phyloP scores from a whole-genome alignment of 2,113 vertebrate species.

The Vulpes vulpes region DNA sequence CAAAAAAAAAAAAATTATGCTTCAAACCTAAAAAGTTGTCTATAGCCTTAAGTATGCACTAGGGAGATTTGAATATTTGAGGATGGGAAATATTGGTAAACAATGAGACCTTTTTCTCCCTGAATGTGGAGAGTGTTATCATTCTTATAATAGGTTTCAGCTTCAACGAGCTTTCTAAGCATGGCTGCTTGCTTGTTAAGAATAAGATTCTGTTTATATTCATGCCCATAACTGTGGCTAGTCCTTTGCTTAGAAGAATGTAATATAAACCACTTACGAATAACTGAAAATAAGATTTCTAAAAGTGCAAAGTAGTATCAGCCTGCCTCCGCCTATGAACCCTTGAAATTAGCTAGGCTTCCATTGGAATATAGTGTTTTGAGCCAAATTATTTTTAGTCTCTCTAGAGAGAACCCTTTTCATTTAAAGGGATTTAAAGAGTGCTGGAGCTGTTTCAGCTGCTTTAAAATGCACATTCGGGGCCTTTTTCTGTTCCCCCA shows the following conservation, averaged over 20 bases:
- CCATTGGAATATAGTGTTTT: slow-evolving; percentile 60
- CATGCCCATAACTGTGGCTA: slow-evolving; percentile 33
- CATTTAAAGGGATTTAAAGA: slow-evolving; percentile 73
- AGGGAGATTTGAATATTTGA: slow-evolving; percentile 32
- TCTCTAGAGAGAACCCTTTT: slow-evolving; percentile 65
- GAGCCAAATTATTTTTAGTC: slow-evolving; percentile 66
- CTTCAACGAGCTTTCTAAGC: slow-evolving; percentile 65
- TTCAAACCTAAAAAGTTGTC: slow-evolving; percentile 2
- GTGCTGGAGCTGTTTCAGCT: slow-evolving; percentile 60
- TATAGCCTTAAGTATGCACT: slow-evolving; percentile 36
- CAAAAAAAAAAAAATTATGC: not conserved
- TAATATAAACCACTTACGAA: slow-evolving; percentile 54
- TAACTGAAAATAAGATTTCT: slow-evolving; percentile 51
- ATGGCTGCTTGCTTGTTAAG: slow-evolving; percentile 63
- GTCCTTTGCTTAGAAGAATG: slow-evolving; percentile 63
- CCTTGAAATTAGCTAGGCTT: slow-evolving; percentile 62
- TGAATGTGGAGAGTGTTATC: slow-evolving; percentile 22
- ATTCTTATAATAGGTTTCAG: slow-evolving; percentile 69
- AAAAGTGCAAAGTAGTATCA: slow-evolving; percentile 59
- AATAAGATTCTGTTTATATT: slow-evolving; percentile 59
- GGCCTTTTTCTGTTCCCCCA: slow-evolving; percentile 57
- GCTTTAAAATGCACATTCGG: slow-evolving; percentile 70
- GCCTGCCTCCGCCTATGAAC: not conserved
- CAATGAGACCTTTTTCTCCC: not conserved
- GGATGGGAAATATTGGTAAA: slow-evolving; percentile 69